Base-by-base conservation (phyloP, 2,113 vertebrate genomes). In the Saccopteryx bilineata region DNA sequence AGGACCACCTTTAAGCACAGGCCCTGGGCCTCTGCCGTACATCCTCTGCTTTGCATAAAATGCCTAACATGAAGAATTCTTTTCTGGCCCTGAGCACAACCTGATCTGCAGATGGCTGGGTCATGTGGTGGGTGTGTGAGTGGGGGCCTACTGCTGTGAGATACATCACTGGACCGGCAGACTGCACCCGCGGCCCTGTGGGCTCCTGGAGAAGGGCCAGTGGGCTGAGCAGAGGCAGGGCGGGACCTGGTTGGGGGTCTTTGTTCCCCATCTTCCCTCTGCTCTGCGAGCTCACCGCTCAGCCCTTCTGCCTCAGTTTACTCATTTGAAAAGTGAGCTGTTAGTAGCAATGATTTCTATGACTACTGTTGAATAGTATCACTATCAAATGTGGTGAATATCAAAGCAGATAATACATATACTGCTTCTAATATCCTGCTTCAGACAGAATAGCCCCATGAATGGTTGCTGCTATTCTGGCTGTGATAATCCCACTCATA, bases 131-230 rank as follows among this genome's bases (percentile, higher is more conserved):
- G 11, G 63, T 71, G 24, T 5, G 12, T 33, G 24, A 58, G 28
- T 63, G 48, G 2, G 14, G 26, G 8, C 23, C n/a, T 71, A 5
- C 3, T 33, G 58, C 19, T 82, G 39, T 65, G 15, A 52, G 23
- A 52, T 24, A 61, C 48, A 66, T 66, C 28, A 56, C 28, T 58
- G 9, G 18, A 26, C 48, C 18, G 46, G n/a, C 14, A 82, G 71
- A 23, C 3, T 68, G 33, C 26, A 2, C 5, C n/a, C 11, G 1
- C 12, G n/a, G 4, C 50, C 7, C 11, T 18, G 5, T 17, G 23
- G 21, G 52, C 31, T 80, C 72, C 89, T 50, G 33, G 69, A 39
- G 31, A 65, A 18, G 11, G 28, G 23, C 63, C 48, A 31, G 0
- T 2, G 60, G 56, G 24, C 31, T 12, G 11, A n/a, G 21, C 54